Percentiles rank a stretch among this genome's conserved stretches.
Evolutionary conservation across 2,797 vertebrate species (phyloP).

Genomic region (Nannoperca obscura): DNA sequence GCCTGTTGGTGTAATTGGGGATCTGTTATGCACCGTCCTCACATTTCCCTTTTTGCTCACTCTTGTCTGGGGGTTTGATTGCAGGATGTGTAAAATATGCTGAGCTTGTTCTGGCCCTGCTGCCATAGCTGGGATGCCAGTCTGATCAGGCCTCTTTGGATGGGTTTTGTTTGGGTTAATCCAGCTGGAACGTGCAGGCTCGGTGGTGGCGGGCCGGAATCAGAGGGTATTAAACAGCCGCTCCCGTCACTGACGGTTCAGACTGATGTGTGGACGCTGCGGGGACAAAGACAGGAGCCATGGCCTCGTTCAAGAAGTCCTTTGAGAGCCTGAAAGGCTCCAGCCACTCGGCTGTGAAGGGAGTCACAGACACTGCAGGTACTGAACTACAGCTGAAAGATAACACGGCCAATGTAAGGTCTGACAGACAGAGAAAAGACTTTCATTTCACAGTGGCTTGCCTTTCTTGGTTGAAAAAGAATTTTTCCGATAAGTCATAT

Average conservation of each 20-base stretch:
- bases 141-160: conserved; percentile 69
- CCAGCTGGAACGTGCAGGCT: conserved; percentile 72
- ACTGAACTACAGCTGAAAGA: conserved; percentile 27
- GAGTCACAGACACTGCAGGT: conserved; percentile 81
- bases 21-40: conserved; percentile 24
- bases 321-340: conserved; percentile 82
- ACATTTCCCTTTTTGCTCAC: conserved; percentile 51
- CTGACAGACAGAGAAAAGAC: neutral
- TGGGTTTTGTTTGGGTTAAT: conserved; percentile 81
- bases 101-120: conserved; percentile 68
- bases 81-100: conserved; percentile 78
- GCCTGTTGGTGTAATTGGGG: conserved; percentile 25
- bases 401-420: neutral
- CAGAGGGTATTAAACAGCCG: conserved; percentile 82
- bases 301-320: conserved; percentile 88
- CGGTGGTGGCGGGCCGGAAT: conserved; percentile 52
- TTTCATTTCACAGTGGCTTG: neutral
- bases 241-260: conserved; percentile 43
- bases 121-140: conserved; percentile 77
- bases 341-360: conserved; percentile 80
- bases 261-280: conserved; percentile 50
- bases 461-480: neutral
- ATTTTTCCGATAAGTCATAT: neutral
- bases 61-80: conserved; percentile 54
- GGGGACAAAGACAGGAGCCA: conserved; percentile 66